Conservation (phyloP, 2,888 invertebrate genomes). For the Apamea sordens region DNA sequence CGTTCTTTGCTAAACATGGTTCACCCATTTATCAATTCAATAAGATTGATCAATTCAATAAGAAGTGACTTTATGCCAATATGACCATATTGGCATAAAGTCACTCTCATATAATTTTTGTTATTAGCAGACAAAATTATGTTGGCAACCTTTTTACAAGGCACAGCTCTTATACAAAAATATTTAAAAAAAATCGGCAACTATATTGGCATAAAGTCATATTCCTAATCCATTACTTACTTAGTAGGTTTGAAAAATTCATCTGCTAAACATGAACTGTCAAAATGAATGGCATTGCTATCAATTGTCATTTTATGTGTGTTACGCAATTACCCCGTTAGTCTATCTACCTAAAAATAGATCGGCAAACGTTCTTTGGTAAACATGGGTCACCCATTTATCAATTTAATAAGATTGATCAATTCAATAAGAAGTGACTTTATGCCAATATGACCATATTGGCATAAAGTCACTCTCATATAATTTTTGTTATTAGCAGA, state of each 20-base stretch:
- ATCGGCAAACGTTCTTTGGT: background rate
- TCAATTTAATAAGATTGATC: background rate
- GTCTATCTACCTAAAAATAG: background rate
- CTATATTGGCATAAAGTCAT: no score
- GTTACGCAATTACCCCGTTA: background rate
- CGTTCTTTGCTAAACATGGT: background rate
- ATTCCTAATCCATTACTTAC: no score
- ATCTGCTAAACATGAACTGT: background rate
- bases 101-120: background rate
- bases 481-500: background rate
- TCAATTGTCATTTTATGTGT: background rate
- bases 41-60: no score
- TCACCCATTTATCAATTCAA: background rate
- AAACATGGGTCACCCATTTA: background rate
- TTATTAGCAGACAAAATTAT: background rate
- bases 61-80: no score
- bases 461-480: background rate
- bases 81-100: background rate
- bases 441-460: no score
- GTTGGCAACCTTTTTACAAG: background rate
- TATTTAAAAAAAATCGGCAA: background rate
- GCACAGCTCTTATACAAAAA: background rate
- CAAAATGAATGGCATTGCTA: background rate
- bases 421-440: background rate
- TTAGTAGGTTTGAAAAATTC: no score